Evolutionary conservation across 2,888 invertebrate species (phyloP), one percentile per base, ranked within the genome.

Genomic region (Lepidochitona cinerea): DNA sequence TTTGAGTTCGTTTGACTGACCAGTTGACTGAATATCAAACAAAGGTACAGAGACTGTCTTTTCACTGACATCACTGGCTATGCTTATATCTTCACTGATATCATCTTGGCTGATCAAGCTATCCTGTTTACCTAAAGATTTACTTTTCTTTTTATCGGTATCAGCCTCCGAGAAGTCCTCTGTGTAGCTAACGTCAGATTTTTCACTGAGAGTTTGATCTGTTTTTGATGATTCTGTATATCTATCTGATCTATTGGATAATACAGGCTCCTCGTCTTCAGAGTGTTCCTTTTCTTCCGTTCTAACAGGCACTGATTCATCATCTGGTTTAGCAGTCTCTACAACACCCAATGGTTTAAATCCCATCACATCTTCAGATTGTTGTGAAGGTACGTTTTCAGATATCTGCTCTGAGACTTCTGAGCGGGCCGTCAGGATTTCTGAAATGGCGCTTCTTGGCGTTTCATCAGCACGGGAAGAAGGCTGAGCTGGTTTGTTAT

Each of bases 361-460:
- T 23, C 59, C 59, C 1, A 59, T 14, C 32, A 23, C 59, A 29
- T 29, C 26, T 3, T 29, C 59, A 4, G 59, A 59, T 14, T 14
- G 29, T 29, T 59, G 59, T 4, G 59, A 59, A 78, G 37, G 59
- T 14, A 59, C 3, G 35, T 76, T 75, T 75, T 84, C 83, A 59
- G 82, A 77, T 6, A 86, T 84, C n/a, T 81, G 77, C 66, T 87
- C 86, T 0, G 85, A 84, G n/a, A 84, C 82, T 36, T 75, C 74
- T 2, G 59, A 59, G 1, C 29, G 23, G 18, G 75, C 70, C 37
- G 74, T 76, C n/a, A 68, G 41, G 37, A 66, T 74, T 70, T 73
- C 75, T 72, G 70, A 66, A 71, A 78, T 23, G 71, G 68, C 32
- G 71, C 68, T 72, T 49, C 18, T 23, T n/a, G 49, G 49, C 2